Evolutionary conservation across 2,888 invertebrate species (phyloP).

Genomic region (Drosophila paracracens): DNA sequence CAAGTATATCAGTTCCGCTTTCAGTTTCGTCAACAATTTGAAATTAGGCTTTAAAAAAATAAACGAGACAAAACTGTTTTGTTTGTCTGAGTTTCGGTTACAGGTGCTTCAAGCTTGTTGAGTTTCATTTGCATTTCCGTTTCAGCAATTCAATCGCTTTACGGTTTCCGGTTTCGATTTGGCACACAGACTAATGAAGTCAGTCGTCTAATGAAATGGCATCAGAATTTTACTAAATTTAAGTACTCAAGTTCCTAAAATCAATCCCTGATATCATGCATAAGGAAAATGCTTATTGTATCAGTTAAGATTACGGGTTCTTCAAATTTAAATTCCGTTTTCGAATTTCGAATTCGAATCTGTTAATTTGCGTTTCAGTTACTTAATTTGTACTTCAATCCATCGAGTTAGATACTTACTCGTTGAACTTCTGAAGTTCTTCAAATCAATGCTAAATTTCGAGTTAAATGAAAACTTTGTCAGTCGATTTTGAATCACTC

Average conservation of each 20-base stretch:
- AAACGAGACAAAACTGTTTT: neutral
- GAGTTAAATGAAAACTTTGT: too few species aligned
- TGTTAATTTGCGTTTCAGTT: too few species aligned
- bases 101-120: too few species aligned
- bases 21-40: neutral
- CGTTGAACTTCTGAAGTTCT: neutral
- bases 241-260: neutral
- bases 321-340: neutral
- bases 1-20: neutral
- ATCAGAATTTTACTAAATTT: neutral
- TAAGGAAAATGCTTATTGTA: neutral
- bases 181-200: too few species aligned
- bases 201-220: neutral
- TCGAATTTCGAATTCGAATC: too few species aligned
- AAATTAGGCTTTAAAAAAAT: neutral
- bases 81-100: neutral
- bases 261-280: neutral
- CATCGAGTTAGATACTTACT: too few species aligned
- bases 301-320: too few species aligned
- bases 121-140: too few species aligned
- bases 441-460: neutral
- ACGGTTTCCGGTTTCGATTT: too few species aligned
- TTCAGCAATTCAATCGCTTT: neutral
- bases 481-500: neutral
- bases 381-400: too few species aligned